Base-by-base conservation (phyloP, 1,140 invertebrate genomes). In the Hyles vespertilio region DNA sequence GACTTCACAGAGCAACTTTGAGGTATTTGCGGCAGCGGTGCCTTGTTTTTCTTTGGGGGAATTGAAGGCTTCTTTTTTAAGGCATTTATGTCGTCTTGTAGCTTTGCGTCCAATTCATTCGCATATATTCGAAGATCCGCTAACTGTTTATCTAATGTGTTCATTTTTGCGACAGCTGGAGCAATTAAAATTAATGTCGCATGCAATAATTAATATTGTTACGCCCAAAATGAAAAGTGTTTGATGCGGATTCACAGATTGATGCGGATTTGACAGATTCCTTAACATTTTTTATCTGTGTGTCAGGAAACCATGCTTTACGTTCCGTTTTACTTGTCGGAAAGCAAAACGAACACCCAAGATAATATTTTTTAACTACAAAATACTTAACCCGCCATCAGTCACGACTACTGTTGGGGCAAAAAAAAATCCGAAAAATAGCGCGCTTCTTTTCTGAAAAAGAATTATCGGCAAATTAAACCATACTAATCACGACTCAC, bases 91-190 rank as follows among this genome's bases (percentile, higher is more conserved):
- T 90, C 89, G 50, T 90, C 86, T 66, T 87, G 84, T 59, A 91
- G 69, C 65, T 91, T 91, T 6, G 85, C 81, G 59, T 89, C 86
- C 49, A 89, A 72, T 72, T 89, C 87, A 51, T 90, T 91, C 12
- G 90, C 91, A 45, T 92, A 87, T 57, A 92, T 83, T 43, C 90
- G 82, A 55, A 92, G 71, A 73, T 92, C 91, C 3, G 91, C 91
- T 59, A 92, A 72, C 70, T 92, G 91, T 67, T 89, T 90, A 58
- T 91, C 91, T 49, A 92, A 75, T 34, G 91, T 89, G 78, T 91
- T 91, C 91, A 92, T 91, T 48, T 67, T 74, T 11, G 59, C 36
- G 46, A 44, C 33, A 66, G 65, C 8, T 40, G 4, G 8, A 40
- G 2, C 11, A 40, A 54, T 44, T 22, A 22, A 22, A 44, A 43